Base-by-base conservation (phyloP, 2,888 invertebrate genomes). In the Diploptera punctata region DNA sequence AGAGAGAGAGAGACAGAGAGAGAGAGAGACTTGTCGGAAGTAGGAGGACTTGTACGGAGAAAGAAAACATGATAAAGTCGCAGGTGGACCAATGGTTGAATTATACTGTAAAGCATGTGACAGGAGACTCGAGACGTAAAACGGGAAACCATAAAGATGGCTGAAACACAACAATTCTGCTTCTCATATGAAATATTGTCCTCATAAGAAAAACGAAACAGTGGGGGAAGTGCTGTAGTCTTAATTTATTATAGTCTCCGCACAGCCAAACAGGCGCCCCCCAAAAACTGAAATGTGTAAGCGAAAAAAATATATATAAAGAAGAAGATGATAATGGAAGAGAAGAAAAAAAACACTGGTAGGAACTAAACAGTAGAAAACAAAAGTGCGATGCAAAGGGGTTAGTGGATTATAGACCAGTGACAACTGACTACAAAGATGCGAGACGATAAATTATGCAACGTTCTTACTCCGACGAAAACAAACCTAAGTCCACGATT, bases 211-310 rank as follows among this genome's bases (percentile, higher is more conserved):
- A 62, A 43, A 43, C 5, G 21, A 62, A 62, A 43, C 10, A 43
- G 43, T 21, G 16, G 43, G 31, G n/a, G 19, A 43, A 62, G 62
- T 62, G 43, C 38, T 62, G 62, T 62, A 38, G 62, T 62, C 62
- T 43, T 62, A 38, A 62, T 62, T 62, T 62, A 62, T 62, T 62
- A 62, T 43, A n/a, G 62, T 16, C 18, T n/a, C 31, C 38, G 19
- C 61, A 16, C 60, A 18, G 21, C 18, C 49, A 49, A 49, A 49
- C 49, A 49, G 21, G 49, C 49, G 7, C n/a, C n/a, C n/a, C n/a
- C n/a, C 18, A 47, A 47, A 19, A 52, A 24, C 24, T 52, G 52
- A 52, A 52, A 47, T 18, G 47, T n/a, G 4, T 18, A 47, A 47
- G 3, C 21, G 9, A 13, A 10, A 24, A 21, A 52, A 52, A 52